Base-by-base conservation (phyloP, 2,113 vertebrate genomes). In the Phocoena phocoena region DNA sequence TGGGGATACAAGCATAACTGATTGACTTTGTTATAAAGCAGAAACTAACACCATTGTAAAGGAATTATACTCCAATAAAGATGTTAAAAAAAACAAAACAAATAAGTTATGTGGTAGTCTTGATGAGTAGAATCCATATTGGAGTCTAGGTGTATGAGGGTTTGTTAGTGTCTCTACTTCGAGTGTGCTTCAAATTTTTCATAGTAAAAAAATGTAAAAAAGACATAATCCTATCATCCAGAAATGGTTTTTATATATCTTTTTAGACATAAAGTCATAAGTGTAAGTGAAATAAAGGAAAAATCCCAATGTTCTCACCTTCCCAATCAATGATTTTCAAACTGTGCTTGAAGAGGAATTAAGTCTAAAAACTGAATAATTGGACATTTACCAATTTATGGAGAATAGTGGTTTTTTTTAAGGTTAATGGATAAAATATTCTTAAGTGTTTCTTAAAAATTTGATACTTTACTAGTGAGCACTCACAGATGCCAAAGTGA, bases 371-470 rank as follows among this genome's bases (percentile, higher is more conserved):
- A 74, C n/a, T 85, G 58, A 36, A 12, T 84, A 88, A 85, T 47
- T 95, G 12, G 26, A 23, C 23, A 73, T 90, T 74, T 93, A 33
- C 58, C 47, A 84, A 47, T 80, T 79, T 95, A 65, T 53, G 26
- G 47, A 67, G 33, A 85, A 73, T 23, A 44, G 6, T 26, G 41
- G 41, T 60, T 93, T 84, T 71, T 36, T 3, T 67, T 84, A 92
- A 74, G 28, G 63, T 77, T 67, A 83, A 83, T 79, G 80, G 17
- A 44, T 85, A 85, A 93, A 50, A 79, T 96, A 77, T 90, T 92
- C 41, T 47, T n/a, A 68, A 23, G 28, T 95, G 94, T 95, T 94
- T 88, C 41, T 76, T 88, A 76, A 91, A 81, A 88, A 73, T 53
- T 73, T 88, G 38, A 15, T 94, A 33, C 31, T 20, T 20, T 77